These are phyloP conservation scores for Glyptemys insculpta DNA, from an alignment of 2,797 vertebrate species.

Conservation along the genomic window DNA sequence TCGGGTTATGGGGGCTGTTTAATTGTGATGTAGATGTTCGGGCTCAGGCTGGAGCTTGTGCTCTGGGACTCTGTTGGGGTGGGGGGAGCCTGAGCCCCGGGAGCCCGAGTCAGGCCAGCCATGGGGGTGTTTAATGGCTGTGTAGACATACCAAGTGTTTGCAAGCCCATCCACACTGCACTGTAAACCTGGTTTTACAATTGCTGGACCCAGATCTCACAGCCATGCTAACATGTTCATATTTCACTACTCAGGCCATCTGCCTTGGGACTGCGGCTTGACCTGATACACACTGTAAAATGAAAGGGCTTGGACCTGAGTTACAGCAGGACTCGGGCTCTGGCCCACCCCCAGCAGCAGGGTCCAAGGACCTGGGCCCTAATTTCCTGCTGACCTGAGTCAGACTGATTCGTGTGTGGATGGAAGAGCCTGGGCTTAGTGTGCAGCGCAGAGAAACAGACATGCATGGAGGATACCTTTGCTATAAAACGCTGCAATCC, in stretches of 20 bases:
- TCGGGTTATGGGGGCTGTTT: not conserved
- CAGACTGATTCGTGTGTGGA: not conserved
- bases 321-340: not conserved
- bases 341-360: not conserved
- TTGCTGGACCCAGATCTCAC: not conserved
- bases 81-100: not conserved
- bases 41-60: not conserved
- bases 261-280: not conserved
- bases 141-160: not conserved
- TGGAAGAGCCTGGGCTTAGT: not conserved
- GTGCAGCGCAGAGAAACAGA: not conserved
- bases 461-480: not conserved
- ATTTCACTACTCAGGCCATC: not conserved
- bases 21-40: not conserved
- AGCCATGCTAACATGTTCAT: not conserved
- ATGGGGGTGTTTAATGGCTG: not conserved
- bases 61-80: too few species aligned
- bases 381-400: not conserved
- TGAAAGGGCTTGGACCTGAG: not conserved
- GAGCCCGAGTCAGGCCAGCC: not conserved
- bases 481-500: slow-evolving; percentile 37
- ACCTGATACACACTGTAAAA: not conserved
- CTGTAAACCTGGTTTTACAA: not conserved
- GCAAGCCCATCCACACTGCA: not conserved
- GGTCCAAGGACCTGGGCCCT: not conserved